phyloP scores from a whole-genome alignment of 2,888 invertebrate genomes.

The Drosophila formosana region DNA sequence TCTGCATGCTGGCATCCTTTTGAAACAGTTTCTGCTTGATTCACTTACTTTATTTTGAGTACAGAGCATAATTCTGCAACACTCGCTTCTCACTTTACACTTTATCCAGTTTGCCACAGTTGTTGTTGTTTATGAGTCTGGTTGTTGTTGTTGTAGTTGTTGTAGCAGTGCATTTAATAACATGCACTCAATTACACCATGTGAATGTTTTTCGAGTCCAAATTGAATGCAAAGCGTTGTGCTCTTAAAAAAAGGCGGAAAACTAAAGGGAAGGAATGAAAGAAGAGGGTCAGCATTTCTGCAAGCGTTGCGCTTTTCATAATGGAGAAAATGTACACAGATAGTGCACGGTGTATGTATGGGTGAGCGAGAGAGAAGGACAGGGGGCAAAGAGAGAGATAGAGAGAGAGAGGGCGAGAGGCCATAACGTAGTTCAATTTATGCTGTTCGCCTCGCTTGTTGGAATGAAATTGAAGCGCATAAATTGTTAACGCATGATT shows the following conservation, averaged over 20 bases:
- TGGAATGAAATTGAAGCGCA: conserved; percentile 70
- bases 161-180: conserved; percentile 53
- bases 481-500: conserved; percentile 80
- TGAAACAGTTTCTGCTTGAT: not conserved
- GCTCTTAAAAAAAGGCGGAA: conserved; percentile 35
- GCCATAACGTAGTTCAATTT: conserved; percentile 32
- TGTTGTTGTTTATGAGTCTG: conserved; percentile 12
- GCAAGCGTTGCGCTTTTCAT: conserved; percentile 56
- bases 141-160: conserved; percentile 16
- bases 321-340: conserved; percentile 38
- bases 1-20: not conserved
- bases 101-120: not conserved
- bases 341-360: not conserved
- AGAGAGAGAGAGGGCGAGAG: not conserved
- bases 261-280: conserved; percentile 10
- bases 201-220: conserved; percentile 49
- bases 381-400: not conserved
- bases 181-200: conserved; percentile 66
- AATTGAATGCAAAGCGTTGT: conserved; percentile 65
- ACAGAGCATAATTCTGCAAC: conserved; percentile 11
- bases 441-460: conserved; percentile 31
- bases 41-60: conserved; percentile 6
- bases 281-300: conserved; percentile 52
- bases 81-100: not conserved
- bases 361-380: not conserved